Evolutionary conservation across 2,113 vertebrate genomes (phyloP), one percentile per base, ranked within the genome.

Genomic region (Ameiurus melas): DNA sequence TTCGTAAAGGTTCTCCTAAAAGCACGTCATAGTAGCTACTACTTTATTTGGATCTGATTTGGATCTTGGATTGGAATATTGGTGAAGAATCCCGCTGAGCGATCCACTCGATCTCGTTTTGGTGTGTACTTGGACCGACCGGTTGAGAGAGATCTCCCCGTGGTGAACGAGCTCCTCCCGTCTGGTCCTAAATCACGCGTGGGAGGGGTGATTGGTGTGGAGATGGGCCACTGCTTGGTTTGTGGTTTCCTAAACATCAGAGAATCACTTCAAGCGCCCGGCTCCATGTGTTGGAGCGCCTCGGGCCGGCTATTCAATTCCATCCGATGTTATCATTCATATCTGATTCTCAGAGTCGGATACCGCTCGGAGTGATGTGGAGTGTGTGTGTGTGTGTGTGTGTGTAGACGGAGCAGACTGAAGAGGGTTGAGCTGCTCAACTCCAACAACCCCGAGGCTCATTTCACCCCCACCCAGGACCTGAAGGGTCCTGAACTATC

Each of bases 391-490:
- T n/a, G n/a, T 47, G 47, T 51, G 8, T 9, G 47, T 10, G 47
- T 51, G 47, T 51, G 47, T 51, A 0, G 6, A 9, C 10, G 22
- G 25, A 66, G 62, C 39, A 84, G 64, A 66, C 14, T 64, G 82
- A 84, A 62, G 30, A 64, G 33, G 80, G 16, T 64, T 39, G 81
- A 83, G 17, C 39, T 58, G 62, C 62, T 47, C 14, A 68, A 66
- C 20, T 25, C 36, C 87, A 68, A 36, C 33, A 25, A 33, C 66
- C 75, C 58, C 47, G 51, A 43, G 58, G 71, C 47, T 36, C 62
- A 57, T 53, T 58, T 80, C 89, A 87, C 79, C 82, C 85, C 62
- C 68, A 81, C 27, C 30, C 64, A 68, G 43, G 62, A 68, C 43
- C 62, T 51, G 33, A 70, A n/a, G n/a, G n/a, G n/a, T n/a, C n/a